Base-by-base conservation (phyloP, 2,888 invertebrate genomes). In the Patella ulyssiponensis region DNA sequence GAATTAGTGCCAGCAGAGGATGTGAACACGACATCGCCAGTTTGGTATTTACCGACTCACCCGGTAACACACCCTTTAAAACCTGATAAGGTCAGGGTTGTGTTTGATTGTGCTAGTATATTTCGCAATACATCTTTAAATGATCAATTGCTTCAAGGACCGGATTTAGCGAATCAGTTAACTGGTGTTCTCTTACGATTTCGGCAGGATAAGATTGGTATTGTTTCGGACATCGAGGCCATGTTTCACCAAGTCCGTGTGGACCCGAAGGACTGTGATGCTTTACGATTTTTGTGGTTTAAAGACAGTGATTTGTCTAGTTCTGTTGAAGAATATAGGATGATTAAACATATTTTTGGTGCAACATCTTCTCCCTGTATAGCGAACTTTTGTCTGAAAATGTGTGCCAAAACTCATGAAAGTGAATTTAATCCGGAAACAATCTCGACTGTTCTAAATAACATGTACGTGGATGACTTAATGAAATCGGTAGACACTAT, bases 31-130 rank as follows among this genome's bases (percentile, higher is more conserved):
- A n/a, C n/a, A 12, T 7, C n/a, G n/a, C 58, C n/a, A 12, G 12
- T 64, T 64, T 80, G 79, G 77, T 80, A 80, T 71, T 33, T 80
- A 9, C 80, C 80, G 14, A 79, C 80, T 51, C 76, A 76, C 70
- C 53, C 76, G 11, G 80, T 80, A 3, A 9, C 70, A 12, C 64
- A 77, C 54, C 75, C 51, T 5, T 51, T 5, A 27, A 79, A 79
- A 64, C 74, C 74, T n/a, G 78, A 64, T n/a, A 78, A 71, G 56
- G 56, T 56, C 14, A 56, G 56, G 56, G 56, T 56, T 12, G 2
- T 56, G 17, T 56, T 56, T 56, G 51, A 33, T 54, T 15, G 17
- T 78, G 17, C 56, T 79, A 17, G 71, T 75, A 12, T 79, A 51
- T 75, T 58, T 69, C 33, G 44, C 14, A 75, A 69, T 12, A 75